phyloP scores from a whole-genome alignment of 2,888 invertebrate species.

The Erynnis tages region DNA sequence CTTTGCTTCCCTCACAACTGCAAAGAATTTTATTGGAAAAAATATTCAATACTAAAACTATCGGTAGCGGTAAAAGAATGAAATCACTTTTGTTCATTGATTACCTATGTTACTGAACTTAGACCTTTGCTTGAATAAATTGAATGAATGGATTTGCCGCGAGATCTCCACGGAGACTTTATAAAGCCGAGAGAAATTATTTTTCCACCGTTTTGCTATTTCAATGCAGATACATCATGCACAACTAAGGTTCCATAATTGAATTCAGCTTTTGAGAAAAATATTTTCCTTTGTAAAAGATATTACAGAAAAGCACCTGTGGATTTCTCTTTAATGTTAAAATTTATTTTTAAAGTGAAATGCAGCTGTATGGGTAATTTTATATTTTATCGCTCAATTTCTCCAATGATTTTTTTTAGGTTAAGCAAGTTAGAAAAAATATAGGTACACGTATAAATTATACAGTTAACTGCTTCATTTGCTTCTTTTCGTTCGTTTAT shows the following conservation, averaged over 20 bases:
- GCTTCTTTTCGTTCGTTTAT: too few relatives aligned
- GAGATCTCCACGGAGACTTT: conserved; percentile 1
- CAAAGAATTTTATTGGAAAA: too few relatives aligned
- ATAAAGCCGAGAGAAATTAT: conserved; percentile 7
- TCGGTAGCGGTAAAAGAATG: too few relatives aligned
- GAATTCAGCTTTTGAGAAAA: background rate
- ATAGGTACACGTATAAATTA: too few relatives aligned
- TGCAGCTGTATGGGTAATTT: background rate
- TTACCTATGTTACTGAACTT: too few relatives aligned
- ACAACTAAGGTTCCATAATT: conserved; percentile 3
- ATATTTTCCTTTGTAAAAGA: conserved; percentile 1
- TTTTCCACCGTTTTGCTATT: conserved; percentile 13
- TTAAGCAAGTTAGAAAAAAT: too few relatives aligned
- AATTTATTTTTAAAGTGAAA: background rate
- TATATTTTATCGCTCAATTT: background rate
- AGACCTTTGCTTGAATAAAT: conserved; percentile 7
- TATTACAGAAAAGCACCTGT: background rate
- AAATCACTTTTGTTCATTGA: too few relatives aligned
- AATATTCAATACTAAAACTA: too few relatives aligned
- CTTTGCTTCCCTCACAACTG: too few relatives aligned
- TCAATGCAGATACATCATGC: conserved; percentile 15
- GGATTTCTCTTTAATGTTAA: background rate
- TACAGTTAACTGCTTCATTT: too few relatives aligned
- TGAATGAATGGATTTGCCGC: conserved; percentile 7
- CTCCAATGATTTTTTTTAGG: too few relatives aligned